These are phyloP conservation scores for Drosophila melanogaster DNA, from an alignment of 1,140 invertebrate genomes.

Conservation along the genomic window Release_6_plus_ISO1_MT NT_037436.4:11016501-11017000, in stretches of 20 bases:
- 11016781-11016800: too few relatives aligned
- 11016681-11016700: slow-evolving; percentile 56
- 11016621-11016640: slow-evolving; percentile 42
- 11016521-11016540: slow-evolving; percentile 12
- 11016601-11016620: slow-evolving; percentile 72
- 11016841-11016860: too few relatives aligned
- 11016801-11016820: too few relatives aligned
- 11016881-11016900: too few relatives aligned
- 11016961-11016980: slow-evolving; percentile 12
- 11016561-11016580: slow-evolving; percentile 47
- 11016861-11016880: too few relatives aligned
- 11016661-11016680: slow-evolving; percentile 2
- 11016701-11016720: slow-evolving; percentile 21
- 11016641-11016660: slow-evolving; percentile 22
- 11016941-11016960: not conserved
- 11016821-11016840: too few relatives aligned
- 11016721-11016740: not conserved
- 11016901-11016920: not conserved
- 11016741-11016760: too few relatives aligned
- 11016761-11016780: too few relatives aligned
- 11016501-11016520: slow-evolving; percentile 21
- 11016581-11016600: slow-evolving; percentile 22
- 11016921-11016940: slow-evolving; percentile 17
- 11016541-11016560: slow-evolving; percentile 77
- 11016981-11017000: slow-evolving; percentile 35